phyloP scores from a whole-genome alignment of 1,140 invertebrate genomes.

The Coelopa frigida region DNA sequence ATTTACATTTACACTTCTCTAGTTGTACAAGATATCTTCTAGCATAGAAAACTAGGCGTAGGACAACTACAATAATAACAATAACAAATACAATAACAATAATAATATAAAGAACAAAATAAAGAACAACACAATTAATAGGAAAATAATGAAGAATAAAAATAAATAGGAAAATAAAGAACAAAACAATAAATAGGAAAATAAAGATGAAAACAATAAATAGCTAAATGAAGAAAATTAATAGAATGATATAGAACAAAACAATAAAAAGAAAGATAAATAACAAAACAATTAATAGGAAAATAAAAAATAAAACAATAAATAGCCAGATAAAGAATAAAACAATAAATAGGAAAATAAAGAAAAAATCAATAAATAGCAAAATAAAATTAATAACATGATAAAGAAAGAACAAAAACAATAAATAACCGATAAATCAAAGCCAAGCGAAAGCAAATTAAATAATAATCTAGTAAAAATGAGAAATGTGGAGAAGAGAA shows the following conservation, averaged over 20 bases:
- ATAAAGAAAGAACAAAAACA: background rate
- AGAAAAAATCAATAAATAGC: background rate
- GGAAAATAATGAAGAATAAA: background rate
- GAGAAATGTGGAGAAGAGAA: too few species aligned
- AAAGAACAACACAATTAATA: constrained; percentile 7
- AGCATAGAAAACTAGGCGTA: background rate
- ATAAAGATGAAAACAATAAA: background rate
- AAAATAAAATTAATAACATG: constrained; percentile 1
- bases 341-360: background rate
- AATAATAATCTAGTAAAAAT: too few species aligned
- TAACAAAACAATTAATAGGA: background rate
- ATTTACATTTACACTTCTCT: too few species aligned
- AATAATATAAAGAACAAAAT: background rate
- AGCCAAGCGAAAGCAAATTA: too few species aligned
- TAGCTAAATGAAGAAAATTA: background rate
- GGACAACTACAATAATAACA: background rate
- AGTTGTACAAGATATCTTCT: too few species aligned
- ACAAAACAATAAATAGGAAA: background rate
- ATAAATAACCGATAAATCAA: background rate
- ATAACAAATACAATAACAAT: background rate
- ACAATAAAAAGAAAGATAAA: constrained; percentile 3
- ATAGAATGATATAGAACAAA: background rate
- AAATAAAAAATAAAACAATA: background rate
- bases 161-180: too few species aligned
- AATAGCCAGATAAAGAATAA: background rate